Evolutionary conservation across 2,797 vertebrate species (phyloP).

Genomic region (Vireo griseus): DNA sequence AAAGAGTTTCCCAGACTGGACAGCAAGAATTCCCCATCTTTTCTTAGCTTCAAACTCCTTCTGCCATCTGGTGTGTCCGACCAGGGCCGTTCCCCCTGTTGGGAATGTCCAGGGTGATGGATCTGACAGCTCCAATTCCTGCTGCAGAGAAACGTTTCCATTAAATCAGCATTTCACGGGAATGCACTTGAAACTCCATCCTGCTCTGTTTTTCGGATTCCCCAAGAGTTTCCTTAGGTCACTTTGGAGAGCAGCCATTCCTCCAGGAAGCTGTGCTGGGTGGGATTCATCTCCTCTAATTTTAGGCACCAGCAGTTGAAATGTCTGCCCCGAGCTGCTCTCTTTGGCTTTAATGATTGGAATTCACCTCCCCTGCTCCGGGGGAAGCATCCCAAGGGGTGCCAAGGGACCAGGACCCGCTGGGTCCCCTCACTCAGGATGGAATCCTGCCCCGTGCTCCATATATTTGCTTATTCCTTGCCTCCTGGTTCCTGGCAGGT

Average conservation of each 20-base stretch:
- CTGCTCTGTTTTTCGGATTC: background rate
- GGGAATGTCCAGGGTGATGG: background rate
- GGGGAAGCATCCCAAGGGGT: background rate
- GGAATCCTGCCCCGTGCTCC: background rate
- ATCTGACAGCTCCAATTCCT: background rate
- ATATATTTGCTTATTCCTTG: fast-evolving
- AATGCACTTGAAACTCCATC: background rate
- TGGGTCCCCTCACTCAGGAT: fast-evolving
- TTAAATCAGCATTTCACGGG: background rate
- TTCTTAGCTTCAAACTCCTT: background rate
- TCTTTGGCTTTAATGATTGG: background rate
- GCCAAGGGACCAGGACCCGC: fast-evolving
- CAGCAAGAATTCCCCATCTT: background rate
- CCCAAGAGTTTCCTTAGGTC: background rate
- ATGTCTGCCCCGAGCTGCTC: background rate
- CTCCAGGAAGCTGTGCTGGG: background rate
- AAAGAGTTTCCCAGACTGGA: background rate
- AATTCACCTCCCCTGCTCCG: background rate
- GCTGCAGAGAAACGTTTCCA: background rate
- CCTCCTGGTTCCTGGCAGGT: background rate
- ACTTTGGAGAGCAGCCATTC: background rate
- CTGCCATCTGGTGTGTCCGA: background rate
- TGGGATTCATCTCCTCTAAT: background rate
- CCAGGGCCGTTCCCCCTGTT: background rate
- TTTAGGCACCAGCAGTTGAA: background rate